A percentile compares a stretch with the other conserved stretches of the same genome.
phyloP scores from a whole-genome alignment of 2,113 vertebrate genomes.

The Gallinago jamesoni region DNA sequence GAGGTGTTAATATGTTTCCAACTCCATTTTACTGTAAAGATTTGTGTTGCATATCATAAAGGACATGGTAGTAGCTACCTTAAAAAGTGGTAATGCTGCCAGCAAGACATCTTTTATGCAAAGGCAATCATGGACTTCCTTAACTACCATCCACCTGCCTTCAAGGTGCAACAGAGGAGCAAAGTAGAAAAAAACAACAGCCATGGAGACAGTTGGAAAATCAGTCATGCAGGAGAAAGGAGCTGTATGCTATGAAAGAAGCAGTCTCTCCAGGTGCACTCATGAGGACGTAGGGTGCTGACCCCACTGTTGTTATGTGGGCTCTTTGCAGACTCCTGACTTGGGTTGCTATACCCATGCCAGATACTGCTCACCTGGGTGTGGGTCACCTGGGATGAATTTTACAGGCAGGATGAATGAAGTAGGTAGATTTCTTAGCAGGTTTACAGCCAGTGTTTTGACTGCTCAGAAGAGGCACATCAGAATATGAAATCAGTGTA shows the following conservation, averaged over 20 bases:
- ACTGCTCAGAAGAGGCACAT: background rate
- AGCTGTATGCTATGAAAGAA: background rate
- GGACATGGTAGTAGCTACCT: background rate
- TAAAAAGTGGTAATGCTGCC: background rate
- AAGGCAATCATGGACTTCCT: background rate
- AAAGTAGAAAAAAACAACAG: background rate
- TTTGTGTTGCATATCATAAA: background rate
- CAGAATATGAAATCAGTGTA: background rate
- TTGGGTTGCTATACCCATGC: background rate
- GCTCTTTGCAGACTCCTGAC: background rate
- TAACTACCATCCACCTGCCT: background rate
- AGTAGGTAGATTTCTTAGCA: background rate
- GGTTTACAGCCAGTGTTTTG: background rate
- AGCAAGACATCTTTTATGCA: background rate
- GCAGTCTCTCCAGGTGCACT: background rate
- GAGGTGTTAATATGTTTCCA: background rate
- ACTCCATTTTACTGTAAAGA: background rate
- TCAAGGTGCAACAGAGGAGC: background rate
- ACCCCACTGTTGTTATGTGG: fast-evolving
- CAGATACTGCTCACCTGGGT: background rate
- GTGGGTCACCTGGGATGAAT: background rate
- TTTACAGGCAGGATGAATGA: background rate
- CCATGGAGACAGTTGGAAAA: background rate
- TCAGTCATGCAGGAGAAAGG: background rate
- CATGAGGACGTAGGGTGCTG: fast-evolving